These are phyloP conservation scores for Rhizoglyphus robini DNA, from an alignment of 1,140 invertebrate species.

Conservation along the genomic window DNA sequence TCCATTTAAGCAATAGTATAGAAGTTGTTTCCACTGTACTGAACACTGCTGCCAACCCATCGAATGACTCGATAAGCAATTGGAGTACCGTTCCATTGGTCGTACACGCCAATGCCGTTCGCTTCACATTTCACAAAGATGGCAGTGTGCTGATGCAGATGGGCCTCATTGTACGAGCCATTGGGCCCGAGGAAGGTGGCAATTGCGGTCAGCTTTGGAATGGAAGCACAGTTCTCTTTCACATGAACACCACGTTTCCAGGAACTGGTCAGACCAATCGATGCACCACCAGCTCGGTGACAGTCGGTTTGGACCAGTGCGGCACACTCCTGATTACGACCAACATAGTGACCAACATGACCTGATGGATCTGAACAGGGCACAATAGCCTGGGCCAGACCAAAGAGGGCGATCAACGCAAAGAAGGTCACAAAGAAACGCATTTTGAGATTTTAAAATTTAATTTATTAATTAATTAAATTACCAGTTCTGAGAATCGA, in stretches of 20 bases:
- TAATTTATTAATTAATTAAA: too few relatives aligned
- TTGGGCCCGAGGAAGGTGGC: conserved; percentile 17
- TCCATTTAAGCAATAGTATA: conserved; percentile 16
- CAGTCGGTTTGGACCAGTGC: conserved; percentile 14
- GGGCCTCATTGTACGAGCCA: conserved; percentile 11
- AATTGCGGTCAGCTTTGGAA: conserved; percentile 14
- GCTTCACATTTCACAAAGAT: conserved; percentile 11
- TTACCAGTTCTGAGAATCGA: too few relatives aligned
- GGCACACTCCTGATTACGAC: conserved; percentile 13
- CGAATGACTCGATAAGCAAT: background rate
- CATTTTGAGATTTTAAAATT: too few relatives aligned
- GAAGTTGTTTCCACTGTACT: conserved; percentile 13
- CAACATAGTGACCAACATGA: conserved; percentile 7
- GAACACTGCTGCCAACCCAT: background rate
- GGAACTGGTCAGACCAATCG: conserved; percentile 12
- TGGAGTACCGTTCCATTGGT: conserved; percentile 16
- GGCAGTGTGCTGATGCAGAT: conserved; percentile 16
- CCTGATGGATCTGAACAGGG: background rate
- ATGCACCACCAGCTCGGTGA: conserved; percentile 3
- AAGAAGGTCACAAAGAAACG: too few relatives aligned
- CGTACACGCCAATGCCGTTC: conserved; percentile 1
- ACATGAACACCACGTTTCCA: conserved; percentile 14
- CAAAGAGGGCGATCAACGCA: too few relatives aligned
- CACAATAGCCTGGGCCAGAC: too few relatives aligned
- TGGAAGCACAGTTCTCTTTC: conserved; percentile 8